phyloP scores from a whole-genome alignment of 2,888 invertebrate species.

The Pachymerium ferrugineum region DNA sequence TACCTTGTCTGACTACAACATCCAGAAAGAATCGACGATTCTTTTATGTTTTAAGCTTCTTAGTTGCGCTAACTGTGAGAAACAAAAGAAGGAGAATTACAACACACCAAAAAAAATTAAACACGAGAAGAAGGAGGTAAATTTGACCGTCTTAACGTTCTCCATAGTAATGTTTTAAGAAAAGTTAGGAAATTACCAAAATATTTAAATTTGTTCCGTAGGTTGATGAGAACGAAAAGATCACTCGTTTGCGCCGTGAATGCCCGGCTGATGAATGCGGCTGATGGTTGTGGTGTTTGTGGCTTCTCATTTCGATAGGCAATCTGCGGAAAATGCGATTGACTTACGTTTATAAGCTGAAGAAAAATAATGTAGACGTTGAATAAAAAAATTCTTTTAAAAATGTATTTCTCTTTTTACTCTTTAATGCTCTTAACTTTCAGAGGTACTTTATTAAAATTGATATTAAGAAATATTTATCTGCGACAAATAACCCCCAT shows the following conservation, averaged over 20 bases:
- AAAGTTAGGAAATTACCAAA: neutral
- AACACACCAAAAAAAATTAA: conserved; percentile 99
- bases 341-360: conserved; percentile 93
- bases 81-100: conserved; percentile 99
- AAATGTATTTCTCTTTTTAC: neutral
- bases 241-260: conserved; percentile 90
- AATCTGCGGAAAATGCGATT: conserved; percentile 98
- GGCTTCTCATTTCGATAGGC: conserved; percentile 98
- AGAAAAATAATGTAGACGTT: conserved; percentile 47
- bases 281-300: conserved; percentile 98
- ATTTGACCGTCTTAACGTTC: conserved; percentile 94
- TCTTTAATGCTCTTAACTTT: neutral
- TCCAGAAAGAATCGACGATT: conserved; percentile 52
- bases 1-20: conserved; percentile 59
- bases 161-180: conserved; percentile 80
- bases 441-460: neutral
- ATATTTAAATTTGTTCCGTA: conserved; percentile 50
- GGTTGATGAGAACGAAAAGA: conserved; percentile 99
- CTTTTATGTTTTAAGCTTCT: conserved; percentile 54
- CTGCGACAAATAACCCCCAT: too few species aligned
- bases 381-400: neutral
- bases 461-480: too few species aligned
- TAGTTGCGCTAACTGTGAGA: conserved; percentile 85
- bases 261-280: conserved; percentile 96
- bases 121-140: conserved; percentile 99